Percentiles rank a stretch among this genome's conserved stretches.
phyloP scores from a whole-genome alignment of 2,113 vertebrate genomes.

The Notarius lentiginosus region DNA sequence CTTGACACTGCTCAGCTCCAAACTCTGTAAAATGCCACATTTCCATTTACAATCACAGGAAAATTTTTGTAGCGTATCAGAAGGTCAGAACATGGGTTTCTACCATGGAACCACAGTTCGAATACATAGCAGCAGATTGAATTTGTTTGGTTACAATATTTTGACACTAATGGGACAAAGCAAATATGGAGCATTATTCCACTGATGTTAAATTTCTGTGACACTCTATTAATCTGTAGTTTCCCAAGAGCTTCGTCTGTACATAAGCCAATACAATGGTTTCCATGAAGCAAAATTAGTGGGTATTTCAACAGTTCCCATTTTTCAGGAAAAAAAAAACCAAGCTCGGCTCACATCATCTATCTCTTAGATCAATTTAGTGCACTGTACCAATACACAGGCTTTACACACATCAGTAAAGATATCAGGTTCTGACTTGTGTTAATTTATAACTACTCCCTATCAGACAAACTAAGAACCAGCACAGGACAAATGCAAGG shows the following conservation, averaged over 20 bases:
- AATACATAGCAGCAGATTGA: not conserved
- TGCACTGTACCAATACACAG: not conserved
- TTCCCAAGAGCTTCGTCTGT: not conserved
- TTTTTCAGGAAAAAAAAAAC: not conserved
- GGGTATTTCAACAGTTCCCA: slow-evolving; percentile 6
- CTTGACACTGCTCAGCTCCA: not conserved
- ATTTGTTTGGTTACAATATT: not conserved
- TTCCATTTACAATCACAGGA: not conserved
- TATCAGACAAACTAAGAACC: not conserved
- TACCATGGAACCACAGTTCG: not conserved
- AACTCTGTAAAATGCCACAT: slow-evolving; percentile 24
- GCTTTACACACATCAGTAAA: not conserved
- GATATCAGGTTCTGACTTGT: not conserved
- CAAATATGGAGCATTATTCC: not conserved
- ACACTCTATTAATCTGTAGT: not conserved
- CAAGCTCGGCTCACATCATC: not conserved
- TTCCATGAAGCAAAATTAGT: not conserved
- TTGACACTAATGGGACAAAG: not conserved
- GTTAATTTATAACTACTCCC: not conserved
- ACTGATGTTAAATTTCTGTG: not conserved
- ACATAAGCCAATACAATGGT: not conserved
- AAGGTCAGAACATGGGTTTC: not conserved
- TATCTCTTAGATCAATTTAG: not conserved
- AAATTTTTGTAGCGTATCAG: not conserved
- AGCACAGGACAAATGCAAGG: not conserved